Base-by-base conservation (phyloP, 2,888 invertebrate species). In the Apodemia duryi region DNA sequence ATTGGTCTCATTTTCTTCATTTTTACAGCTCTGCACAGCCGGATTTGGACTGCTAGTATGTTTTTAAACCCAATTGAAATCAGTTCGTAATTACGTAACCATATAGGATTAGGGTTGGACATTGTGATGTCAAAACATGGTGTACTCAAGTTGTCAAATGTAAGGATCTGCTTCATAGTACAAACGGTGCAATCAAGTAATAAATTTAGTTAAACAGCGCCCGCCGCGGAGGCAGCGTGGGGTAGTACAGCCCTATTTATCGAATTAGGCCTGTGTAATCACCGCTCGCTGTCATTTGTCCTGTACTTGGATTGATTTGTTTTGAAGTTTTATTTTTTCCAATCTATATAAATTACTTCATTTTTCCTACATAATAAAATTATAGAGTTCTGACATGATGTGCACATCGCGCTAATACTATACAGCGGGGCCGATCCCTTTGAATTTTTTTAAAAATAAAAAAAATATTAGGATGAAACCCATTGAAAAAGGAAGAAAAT, bases 211-310 rank as follows among this genome's bases (percentile, higher is more conserved):
- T 85, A 83, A 79, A 73, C 74, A 74, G 67, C 69, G 71, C 70
- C 68, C 67, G 65, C 63, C 65, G 64, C 72, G 70, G 69, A 66
- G 68, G 65, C 68, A 46, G 68, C 67, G 71, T 67, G 69, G 71
- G 74, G 68, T 67, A 69, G 73, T 49, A 73, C 76, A 75, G 77
- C 77, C 80, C 84, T 82, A 86, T 84, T 86, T 85, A 86, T 86
- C 84, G 84, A 86, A 86, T 88, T 88, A 87, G 80, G 78, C 77
- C 80, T 80, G 81, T 79, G 85, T 86, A 86, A 88, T 88, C 86
- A 87, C 84, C 81, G 81, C 81, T 80, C 81, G 79, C 76, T 77
- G 78, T 78, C 78, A 78, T 77, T 81, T 77, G 75, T 72, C 69
- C 68, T 64, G 63, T 65, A 69, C 67, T 28, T 41, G 61, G 65